Evolutionary conservation across 2,113 vertebrate species (phyloP), one percentile per base, ranked within the genome.

Genomic region (Notothenia rossii): DNA sequence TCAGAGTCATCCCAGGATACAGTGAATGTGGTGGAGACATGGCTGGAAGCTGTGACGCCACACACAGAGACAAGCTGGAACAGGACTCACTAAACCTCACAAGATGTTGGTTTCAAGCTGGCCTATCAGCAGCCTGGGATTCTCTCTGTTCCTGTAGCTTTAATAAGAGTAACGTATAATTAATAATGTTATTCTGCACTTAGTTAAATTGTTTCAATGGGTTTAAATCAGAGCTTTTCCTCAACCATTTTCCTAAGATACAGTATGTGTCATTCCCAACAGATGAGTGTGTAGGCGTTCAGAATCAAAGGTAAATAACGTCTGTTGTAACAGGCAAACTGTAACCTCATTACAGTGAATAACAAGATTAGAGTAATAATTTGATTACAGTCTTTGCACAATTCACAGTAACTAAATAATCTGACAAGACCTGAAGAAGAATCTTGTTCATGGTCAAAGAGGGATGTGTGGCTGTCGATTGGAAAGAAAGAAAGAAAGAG

Each of bases 1-100:
- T 68, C 58, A 46, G 17, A 22, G 64, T 65, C 53, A 59, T 66
- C 14, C 48, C 9, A 59, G 40, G 45, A 10, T 3, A 67, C 60
- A 51, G 51, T 61, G 36, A 59, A 65, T 53, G 53, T 4, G n/a
- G 17, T 59, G 20, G 40, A 65, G 75, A 53, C 40, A 51, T 7
- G 11, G 48, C 54, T 79, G 55, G 40, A 49, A 81, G 64, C 50
- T 48, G 59, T 1, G 43, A 75, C 2, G 11, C 71, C 11, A 45
- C 9, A 40, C 55, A 62, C 22, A 18, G 46, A 60, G 70, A 81
- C 86, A 51, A 87, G 82, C 40, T 72, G 29, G 3, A 86, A 69
- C 87, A 66, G 1, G 62, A 82, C 25, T 62, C 6, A 15, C 7
- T 45, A 33, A 79, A 75, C 73, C 68, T 61, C 70, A 51, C 36